Percentiles rank a stretch among this genome's conserved stretches.
Conservation (phyloP, 1,140 invertebrate genomes). For the Drosophila carrolli region DNA sequence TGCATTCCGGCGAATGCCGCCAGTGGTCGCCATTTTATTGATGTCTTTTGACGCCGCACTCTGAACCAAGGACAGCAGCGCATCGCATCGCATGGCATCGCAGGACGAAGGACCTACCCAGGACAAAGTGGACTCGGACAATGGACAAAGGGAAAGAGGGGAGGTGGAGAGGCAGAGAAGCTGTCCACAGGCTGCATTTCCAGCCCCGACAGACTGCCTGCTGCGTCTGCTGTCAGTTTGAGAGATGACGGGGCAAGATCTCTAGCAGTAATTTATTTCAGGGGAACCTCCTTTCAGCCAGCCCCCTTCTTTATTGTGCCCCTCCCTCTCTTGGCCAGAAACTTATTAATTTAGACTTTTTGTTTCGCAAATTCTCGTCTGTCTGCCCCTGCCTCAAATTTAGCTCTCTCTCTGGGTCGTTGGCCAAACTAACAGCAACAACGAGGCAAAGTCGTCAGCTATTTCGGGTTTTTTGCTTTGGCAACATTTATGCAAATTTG, state of each 20-base stretch:
- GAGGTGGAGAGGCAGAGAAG: not conserved
- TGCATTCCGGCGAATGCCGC: conserved; percentile 29
- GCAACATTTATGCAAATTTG: conserved; percentile 82
- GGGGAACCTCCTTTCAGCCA: conserved; percentile 20
- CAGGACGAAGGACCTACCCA: conserved; percentile 9
- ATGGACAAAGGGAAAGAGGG: conserved; percentile 6
- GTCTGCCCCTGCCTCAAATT: conserved; percentile 8
- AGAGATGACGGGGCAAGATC: conserved; percentile 42
- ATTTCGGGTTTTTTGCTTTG: conserved; percentile 65
- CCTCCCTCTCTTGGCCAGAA: conserved; percentile 46
- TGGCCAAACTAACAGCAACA: conserved; percentile 62
- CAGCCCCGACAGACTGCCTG: conserved; percentile 7
- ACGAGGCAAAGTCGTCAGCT: conserved; percentile 41
- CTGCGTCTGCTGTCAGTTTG: conserved; percentile 48
- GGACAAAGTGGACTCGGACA: conserved; percentile 45
- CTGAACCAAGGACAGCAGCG: conserved; percentile 32
- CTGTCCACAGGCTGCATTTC: conserved; percentile 39
- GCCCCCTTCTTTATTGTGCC: conserved; percentile 68
- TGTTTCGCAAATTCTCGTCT: conserved; percentile 74
- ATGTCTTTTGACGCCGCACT: conserved; percentile 67
- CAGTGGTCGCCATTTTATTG: conserved; percentile 63
- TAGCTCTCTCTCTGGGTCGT: conserved; percentile 54
- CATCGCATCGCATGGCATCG: not conserved
- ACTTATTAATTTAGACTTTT: conserved; percentile 82
- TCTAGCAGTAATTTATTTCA: conserved; percentile 53